Conservation (phyloP, 1,140 invertebrate species). For the Odontomachus brunneus region DNA sequence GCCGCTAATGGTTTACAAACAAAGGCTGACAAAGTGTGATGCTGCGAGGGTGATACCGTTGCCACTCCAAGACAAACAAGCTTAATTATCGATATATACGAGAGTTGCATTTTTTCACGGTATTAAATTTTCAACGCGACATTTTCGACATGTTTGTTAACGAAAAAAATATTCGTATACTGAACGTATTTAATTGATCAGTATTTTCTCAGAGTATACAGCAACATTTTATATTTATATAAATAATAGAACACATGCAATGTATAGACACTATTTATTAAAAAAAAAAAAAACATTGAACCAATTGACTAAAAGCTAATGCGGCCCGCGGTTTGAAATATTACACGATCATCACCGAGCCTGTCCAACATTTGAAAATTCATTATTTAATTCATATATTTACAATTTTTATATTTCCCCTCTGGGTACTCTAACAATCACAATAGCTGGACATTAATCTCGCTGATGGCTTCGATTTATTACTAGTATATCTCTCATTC, state of each 20-base stretch:
- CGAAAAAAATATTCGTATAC: background rate
- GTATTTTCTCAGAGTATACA: background rate
- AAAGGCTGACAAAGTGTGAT: conserved; percentile 53
- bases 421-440: background rate
- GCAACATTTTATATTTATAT: conserved; percentile 1
- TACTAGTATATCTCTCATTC: background rate
- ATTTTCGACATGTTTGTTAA: background rate
- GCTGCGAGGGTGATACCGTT: conserved; percentile 21
- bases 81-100: background rate
- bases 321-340: too few relatives aligned
- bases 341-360: too few relatives aligned
- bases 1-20: conserved; percentile 73
- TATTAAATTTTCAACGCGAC: background rate
- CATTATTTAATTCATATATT: background rate
- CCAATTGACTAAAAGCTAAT: too few relatives aligned
- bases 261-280: background rate
- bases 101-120: background rate
- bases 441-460: background rate
- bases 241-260: conserved; percentile 3
- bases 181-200: background rate
- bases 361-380: too few relatives aligned
- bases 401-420: background rate
- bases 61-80: conserved; percentile 12
- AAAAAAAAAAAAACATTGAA: background rate
- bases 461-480: background rate